These are phyloP conservation scores for Trichoplusia ni DNA, from an alignment of 1,140 invertebrate genomes.

Conservation along the genomic window DNA sequence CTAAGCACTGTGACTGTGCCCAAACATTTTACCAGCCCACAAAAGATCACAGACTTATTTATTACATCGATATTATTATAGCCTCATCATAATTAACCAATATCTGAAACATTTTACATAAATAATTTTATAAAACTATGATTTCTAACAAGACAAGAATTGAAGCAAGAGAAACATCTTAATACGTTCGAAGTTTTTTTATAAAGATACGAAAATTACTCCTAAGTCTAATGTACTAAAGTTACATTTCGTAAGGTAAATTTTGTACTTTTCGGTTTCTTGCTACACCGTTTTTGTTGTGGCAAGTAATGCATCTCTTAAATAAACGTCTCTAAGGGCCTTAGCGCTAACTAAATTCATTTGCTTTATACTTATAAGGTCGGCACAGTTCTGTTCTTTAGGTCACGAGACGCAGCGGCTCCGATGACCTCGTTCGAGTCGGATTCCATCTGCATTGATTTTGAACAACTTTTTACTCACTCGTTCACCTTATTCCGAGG, in stretches of 20 bases:
- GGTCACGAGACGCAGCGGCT: constrained; percentile 61
- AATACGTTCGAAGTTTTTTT: background rate
- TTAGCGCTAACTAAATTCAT: constrained; percentile 27
- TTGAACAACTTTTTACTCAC: constrained; percentile 54
- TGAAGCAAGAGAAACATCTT: constrained; percentile 12
- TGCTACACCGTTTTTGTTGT: constrained; percentile 20
- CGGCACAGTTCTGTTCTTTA: constrained; percentile 59
- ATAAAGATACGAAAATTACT: constrained; percentile 2
- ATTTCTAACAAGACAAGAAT: background rate
- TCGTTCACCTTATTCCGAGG: constrained; percentile 37
- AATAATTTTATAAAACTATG: constrained; percentile 14
- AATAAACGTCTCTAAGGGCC: constrained; percentile 19
- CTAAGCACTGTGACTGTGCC: background rate
- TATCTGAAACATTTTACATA: constrained; percentile 20
- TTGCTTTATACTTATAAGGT: constrained; percentile 63
- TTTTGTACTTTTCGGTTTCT: constrained; percentile 66
- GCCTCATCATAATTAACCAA: constrained; percentile 27
- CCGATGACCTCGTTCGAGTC: constrained; percentile 67
- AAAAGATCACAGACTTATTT: constrained; percentile 31
- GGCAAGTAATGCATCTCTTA: constrained; percentile 38
- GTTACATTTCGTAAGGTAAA: constrained; percentile 30
- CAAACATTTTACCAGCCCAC: constrained; percentile 9
- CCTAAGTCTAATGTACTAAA: constrained; percentile 14
- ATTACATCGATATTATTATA: constrained; percentile 17
- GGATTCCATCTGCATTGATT: constrained; percentile 61